phyloP scores from a whole-genome alignment of 37 sponge, comb jelly and placozoan species.

The Agelas oroides region DNA sequence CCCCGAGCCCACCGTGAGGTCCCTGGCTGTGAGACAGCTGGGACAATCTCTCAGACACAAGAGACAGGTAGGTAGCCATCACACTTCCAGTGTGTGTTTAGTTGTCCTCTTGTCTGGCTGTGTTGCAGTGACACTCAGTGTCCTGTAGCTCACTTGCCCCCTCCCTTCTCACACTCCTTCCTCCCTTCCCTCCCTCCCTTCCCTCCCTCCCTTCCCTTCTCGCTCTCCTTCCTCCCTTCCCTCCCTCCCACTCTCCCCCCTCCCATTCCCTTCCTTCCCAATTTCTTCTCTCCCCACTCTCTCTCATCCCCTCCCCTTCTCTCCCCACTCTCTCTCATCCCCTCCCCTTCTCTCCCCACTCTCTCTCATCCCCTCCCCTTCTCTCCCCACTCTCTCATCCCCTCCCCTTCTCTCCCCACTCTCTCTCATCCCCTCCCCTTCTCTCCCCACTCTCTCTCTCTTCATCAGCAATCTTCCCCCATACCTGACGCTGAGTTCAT shows the following conservation, averaged over 20 bases:
- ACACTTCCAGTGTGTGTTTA: too few species aligned
- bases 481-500: slow-evolving; percentile 33
- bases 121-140: too few species aligned
- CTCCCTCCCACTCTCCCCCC: too few species aligned
- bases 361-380: not conserved
- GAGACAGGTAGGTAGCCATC: slow-evolving; percentile 19
- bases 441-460: not conserved
- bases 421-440: not conserved
- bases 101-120: too few species aligned
- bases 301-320: not conserved
- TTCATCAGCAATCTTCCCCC: not conserved
- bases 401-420: not conserved
- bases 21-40: slow-evolving; percentile 60
- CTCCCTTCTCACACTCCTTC: too few species aligned
- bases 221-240: too few species aligned
- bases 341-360: not conserved
- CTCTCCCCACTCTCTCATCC: too few species aligned
- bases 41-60: slow-evolving; percentile 14
- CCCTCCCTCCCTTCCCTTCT: too few species aligned
- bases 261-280: too few species aligned
- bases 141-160: too few species aligned
- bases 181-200: too few species aligned
- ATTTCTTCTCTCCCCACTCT: not conserved
- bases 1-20: slow-evolving; percentile 69
- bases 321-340: too few species aligned